A percentile compares a stretch with the other conserved stretches of the same genome.
These are phyloP conservation scores for Cotesia typhae DNA, from an alignment of 1,140 invertebrate genomes.

Conservation along the genomic window DNA sequence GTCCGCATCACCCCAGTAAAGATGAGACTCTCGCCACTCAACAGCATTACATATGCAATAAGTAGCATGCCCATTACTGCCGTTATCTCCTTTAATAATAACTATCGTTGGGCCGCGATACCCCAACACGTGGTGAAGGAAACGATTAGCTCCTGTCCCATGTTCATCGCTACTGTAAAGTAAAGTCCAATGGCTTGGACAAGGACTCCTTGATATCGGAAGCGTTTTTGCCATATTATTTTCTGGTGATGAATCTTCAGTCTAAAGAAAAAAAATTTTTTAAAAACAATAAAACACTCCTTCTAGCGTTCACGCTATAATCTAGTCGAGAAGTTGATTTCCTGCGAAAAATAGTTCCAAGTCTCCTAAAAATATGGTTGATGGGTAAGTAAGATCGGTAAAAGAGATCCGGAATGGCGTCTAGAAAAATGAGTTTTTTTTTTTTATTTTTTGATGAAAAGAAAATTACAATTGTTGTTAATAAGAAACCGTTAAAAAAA, in stretches of 20 bases:
- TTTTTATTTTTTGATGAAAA: too few relatives aligned
- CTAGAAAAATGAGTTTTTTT: too few relatives aligned
- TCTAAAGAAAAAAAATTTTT: conserved; percentile 39
- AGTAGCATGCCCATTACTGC: conserved; percentile 65
- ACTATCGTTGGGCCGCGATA: conserved; percentile 85
- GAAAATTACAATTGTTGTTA: too few relatives aligned
- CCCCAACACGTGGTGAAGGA: conserved; percentile 85
- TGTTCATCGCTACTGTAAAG: conserved; percentile 86
- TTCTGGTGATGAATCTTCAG: conserved; percentile 52
- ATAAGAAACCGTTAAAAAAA: background rate
- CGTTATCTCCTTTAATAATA: conserved; percentile 70
- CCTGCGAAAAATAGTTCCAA: too few relatives aligned
- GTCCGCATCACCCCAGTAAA: conserved; percentile 84
- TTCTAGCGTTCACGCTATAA: background rate
- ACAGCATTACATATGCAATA: conserved; percentile 81
- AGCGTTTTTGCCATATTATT: conserved; percentile 51
- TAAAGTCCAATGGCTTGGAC: conserved; percentile 81
- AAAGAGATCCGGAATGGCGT: too few relatives aligned
- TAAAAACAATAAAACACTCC: too few relatives aligned
- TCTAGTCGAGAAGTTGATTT: too few relatives aligned
- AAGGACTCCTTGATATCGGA: conserved; percentile 60
- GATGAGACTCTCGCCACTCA: conserved; percentile 87
- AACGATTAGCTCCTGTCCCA: conserved; percentile 86
- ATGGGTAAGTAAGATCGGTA: too few relatives aligned
- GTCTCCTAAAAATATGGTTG: too few relatives aligned